These are phyloP conservation scores for Drosophila macrospina DNA, from an alignment of 2,888 invertebrate genomes.

Conservation along the genomic window DNA sequence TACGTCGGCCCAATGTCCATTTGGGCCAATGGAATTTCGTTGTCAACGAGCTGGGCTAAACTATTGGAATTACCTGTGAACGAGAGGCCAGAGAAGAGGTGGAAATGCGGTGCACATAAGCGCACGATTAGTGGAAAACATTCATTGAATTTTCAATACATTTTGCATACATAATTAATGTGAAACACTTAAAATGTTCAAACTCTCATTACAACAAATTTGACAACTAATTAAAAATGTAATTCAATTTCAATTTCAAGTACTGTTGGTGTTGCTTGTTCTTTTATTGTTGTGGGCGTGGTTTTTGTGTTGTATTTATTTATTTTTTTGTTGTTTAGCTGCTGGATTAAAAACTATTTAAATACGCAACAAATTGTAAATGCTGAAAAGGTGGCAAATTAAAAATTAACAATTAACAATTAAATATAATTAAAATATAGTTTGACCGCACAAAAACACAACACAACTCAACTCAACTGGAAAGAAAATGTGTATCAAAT, in stretches of 20 bases:
- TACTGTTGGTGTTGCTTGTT: conserved; percentile 43
- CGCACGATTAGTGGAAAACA: conserved; percentile 53
- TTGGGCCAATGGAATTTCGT: conserved; percentile 88
- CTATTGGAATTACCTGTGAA: conserved; percentile 88
- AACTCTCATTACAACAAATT: conserved; percentile 78
- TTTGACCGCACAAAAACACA: conserved; percentile 53
- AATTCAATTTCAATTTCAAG: conserved; percentile 60
- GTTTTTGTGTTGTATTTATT: conserved; percentile 18
- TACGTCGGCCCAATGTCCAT: conserved; percentile 81
- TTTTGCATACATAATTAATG: conserved; percentile 65
- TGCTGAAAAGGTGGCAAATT: conserved; percentile 68
- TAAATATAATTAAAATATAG: conserved; percentile 44
- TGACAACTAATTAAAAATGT: conserved; percentile 74
- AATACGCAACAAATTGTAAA: conserved; percentile 72
- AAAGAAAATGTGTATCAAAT: conserved; percentile 22
- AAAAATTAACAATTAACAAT: conserved; percentile 58
- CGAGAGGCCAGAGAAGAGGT: conserved; percentile 33
- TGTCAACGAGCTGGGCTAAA: conserved; percentile 88
- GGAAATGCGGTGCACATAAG: conserved; percentile 23
- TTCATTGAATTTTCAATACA: conserved; percentile 26
- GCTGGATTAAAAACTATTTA: conserved; percentile 54
- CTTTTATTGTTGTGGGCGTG: conserved; percentile 19
- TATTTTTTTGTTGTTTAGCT: conserved; percentile 30
- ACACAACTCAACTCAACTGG: conserved; percentile 38
- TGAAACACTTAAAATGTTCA: conserved; percentile 68